A percentile compares a stretch with the other conserved stretches of the same genome.
Conservation (phyloP, 2,113 vertebrate species). For the Andinoacara biseriatus region DNA sequence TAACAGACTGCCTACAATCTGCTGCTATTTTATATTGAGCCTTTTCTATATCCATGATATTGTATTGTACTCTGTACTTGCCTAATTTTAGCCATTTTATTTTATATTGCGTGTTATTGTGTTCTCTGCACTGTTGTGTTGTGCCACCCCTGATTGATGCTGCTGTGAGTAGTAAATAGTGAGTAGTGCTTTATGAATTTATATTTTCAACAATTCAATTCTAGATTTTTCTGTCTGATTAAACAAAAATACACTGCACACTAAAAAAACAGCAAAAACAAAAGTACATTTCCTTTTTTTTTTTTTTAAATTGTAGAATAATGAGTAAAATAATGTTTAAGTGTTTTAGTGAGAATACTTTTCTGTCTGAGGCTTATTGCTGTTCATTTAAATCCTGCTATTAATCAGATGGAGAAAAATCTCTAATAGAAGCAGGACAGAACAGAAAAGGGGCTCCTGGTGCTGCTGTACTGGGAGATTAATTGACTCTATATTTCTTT, state of each 20-base stretch:
- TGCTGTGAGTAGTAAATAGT: background rate
- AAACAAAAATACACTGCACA: background rate
- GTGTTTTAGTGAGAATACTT: background rate
- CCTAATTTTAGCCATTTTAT: background rate
- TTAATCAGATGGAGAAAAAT: constrained; percentile 35
- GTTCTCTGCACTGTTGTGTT: background rate
- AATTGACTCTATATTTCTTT: constrained; percentile 35
- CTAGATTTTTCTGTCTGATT: background rate
- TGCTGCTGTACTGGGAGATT: constrained; percentile 22
- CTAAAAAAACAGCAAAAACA: background rate
- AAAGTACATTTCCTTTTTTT: background rate
- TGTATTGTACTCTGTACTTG: background rate
- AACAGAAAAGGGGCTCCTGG: constrained; percentile 11
- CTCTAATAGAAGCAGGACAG: constrained; percentile 7
- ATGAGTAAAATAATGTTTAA: background rate
- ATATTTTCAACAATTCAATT: background rate
- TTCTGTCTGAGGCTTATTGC: background rate
- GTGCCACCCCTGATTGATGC: background rate
- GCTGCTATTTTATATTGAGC: background rate
- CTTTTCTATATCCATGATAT: background rate
- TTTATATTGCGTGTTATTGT: background rate
- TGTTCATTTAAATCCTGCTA: constrained; percentile 9
- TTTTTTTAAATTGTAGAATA: background rate
- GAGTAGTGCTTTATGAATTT: background rate
- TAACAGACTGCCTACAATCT: background rate